A percentile compares a stretch with the other conserved stretches of the same genome.
Evolutionary conservation across 2,888 invertebrate species (phyloP).

Genomic region (Oligia strigilis): DNA sequence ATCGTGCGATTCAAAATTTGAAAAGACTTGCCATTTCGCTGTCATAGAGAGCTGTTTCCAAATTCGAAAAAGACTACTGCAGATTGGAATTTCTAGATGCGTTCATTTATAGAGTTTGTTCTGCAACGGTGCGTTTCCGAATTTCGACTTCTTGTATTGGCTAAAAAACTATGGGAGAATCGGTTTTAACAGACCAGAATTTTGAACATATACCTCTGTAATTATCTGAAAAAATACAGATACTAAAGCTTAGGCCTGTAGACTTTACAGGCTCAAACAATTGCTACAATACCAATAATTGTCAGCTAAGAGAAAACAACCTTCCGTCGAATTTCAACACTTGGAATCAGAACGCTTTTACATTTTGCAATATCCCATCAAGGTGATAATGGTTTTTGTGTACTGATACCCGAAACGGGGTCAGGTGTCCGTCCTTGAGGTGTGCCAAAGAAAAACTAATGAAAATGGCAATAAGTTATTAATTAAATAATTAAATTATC

Average conservation of each 20-base stretch:
- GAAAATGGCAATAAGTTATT: conserved; percentile 45
- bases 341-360: conserved; percentile 77
- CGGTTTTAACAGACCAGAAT: background rate
- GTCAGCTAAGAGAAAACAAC: conserved; percentile 82
- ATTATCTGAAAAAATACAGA: background rate
- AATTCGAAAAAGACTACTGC: background rate
- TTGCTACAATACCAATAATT: conserved; percentile 67
- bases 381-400: conserved; percentile 80
- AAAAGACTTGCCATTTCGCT: background rate
- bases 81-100: background rate
- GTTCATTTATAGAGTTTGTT: background rate
- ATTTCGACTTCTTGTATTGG: background rate
- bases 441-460: conserved; percentile 56
- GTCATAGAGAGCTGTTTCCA: background rate
- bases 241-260: conserved; percentile 1
- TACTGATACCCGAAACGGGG: conserved; percentile 75
- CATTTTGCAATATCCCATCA: conserved; percentile 84
- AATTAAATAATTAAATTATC: conserved; percentile 3
- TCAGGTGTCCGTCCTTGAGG: conserved; percentile 74
- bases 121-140: background rate
- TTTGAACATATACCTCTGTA: background rate
- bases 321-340: conserved; percentile 74
- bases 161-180: too few species aligned
- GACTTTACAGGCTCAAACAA: conserved; percentile 20
- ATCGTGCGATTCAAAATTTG: background rate